Conservation (phyloP, 2,797 vertebrate genomes). For the Alca torda region DNA sequence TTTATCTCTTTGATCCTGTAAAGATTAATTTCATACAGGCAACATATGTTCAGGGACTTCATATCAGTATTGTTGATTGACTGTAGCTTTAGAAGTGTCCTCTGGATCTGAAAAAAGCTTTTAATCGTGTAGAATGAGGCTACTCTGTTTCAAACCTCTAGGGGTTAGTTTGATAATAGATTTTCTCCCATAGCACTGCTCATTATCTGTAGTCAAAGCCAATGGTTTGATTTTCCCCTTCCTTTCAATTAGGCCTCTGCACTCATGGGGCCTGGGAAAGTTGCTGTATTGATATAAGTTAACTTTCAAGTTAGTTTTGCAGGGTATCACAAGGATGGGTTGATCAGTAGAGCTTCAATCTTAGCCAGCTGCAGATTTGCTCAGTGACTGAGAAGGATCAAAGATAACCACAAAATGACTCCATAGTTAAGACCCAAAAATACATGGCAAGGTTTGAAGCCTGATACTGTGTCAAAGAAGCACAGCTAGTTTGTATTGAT, state of each 20-base stretch:
- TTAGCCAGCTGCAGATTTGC: background rate
- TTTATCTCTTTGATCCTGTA: background rate
- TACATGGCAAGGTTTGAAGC: background rate
- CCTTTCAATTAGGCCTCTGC: slow-evolving; percentile 62
- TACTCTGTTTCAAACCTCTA: background rate
- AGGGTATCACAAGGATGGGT: background rate
- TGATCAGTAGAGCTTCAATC: background rate
- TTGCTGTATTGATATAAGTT: slow-evolving; percentile 7
- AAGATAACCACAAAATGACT: background rate
- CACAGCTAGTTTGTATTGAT: background rate
- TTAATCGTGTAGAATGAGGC: slow-evolving; percentile 26
- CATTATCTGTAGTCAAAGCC: slow-evolving; percentile 65
- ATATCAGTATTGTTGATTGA: background rate
- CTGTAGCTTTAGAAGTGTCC: background rate
- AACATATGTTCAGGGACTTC: background rate
- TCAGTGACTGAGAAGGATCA: background rate
- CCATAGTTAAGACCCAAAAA: background rate
- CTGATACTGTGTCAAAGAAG: background rate
- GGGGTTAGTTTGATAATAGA: slow-evolving; percentile 47
- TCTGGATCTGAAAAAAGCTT: slow-evolving; percentile 1
- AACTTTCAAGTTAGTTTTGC: slow-evolving; percentile 51
- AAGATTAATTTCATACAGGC: background rate
- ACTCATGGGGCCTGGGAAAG: background rate
- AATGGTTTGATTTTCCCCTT: slow-evolving; percentile 54
- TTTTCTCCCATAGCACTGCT: slow-evolving; percentile 52